phyloP scores from a whole-genome alignment of 2,113 vertebrate genomes.

The Sclerurus mexicanus region DNA sequence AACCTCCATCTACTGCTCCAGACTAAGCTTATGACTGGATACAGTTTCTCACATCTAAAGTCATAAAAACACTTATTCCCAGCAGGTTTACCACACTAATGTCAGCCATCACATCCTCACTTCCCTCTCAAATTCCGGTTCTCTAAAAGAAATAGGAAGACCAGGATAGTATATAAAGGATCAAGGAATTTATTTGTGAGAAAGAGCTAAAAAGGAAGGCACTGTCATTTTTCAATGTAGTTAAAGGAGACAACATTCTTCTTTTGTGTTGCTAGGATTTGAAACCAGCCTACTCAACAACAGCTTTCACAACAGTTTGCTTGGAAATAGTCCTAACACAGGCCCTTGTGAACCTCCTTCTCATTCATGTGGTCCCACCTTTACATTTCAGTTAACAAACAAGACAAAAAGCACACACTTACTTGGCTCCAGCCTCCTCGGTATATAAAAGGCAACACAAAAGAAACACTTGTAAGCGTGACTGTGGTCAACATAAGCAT shows the following conservation, averaged over 20 bases:
- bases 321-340: not conserved
- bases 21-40: not conserved
- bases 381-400: not conserved
- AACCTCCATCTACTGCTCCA: not conserved
- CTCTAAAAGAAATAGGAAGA: not conserved
- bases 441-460: constrained; percentile 85
- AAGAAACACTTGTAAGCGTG: constrained; percentile 77
- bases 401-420: not conserved
- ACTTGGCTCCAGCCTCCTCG: constrained; percentile 85
- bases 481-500: constrained; percentile 80
- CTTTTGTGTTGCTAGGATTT: not conserved
- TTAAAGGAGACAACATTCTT: not conserved
- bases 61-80: not conserved
- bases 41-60: not conserved
- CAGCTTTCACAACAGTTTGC: not conserved
- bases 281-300: not conserved
- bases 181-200: not conserved
- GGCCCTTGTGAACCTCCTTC: not conserved
- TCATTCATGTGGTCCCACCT: not conserved
- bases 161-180: not conserved
- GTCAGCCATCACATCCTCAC: not conserved
- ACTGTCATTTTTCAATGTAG: not conserved
- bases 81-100: not conserved
- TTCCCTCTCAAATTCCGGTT: not conserved
- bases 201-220: not conserved